Base-by-base conservation (phyloP, 2,888 invertebrate species). In the Miltochrista miniata region DNA sequence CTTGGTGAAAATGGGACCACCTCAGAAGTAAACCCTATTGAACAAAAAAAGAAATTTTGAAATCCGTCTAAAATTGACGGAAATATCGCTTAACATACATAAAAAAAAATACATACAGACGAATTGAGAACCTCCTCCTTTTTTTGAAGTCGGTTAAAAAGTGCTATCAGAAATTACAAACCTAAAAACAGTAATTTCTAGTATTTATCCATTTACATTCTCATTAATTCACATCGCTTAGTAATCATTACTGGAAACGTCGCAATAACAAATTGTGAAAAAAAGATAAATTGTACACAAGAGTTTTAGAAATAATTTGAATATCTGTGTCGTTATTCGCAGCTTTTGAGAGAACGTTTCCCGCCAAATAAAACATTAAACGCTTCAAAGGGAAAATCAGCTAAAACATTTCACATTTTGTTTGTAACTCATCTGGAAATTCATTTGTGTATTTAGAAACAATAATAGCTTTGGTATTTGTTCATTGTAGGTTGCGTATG, bases 241-340 rank as follows among this genome's bases (percentile, higher is more conserved):
- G 5, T 24, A 7, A 24, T 11, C 12, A 9, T 10, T 34, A 18
- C 12, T 4, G 14, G 37, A 37, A 30, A 15, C 42, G 31, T 12
- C 15, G 29, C 41, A 40, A 45, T 42, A 54, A 31, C 14, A 48
- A 48, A 10, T 48, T 53, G 39, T 53, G 45, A 63, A 47, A 57
- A 47, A 57, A 11, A 40, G 42, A 9, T 38, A 33, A 13, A 30
- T 55, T 54, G 45, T 44, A 55, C 57, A 38, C 11, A 40, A 30
- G 12, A 15, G 15, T 50, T 48, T 44, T 52, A n/a, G 12, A 39
- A 34, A 55, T 46, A 39, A 50, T 38, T 51, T 53, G 29, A 7
- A 5, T 7, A 49, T 56, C 45, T 48, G 24, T 33, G 5, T n/a
- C 51, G 45, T 59, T 40, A 18, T 40, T 47, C 24, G 11, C 9